These are phyloP conservation scores for Papilio demoleus DNA, from an alignment of 2,888 invertebrate species.

Conservation along the genomic window DNA sequence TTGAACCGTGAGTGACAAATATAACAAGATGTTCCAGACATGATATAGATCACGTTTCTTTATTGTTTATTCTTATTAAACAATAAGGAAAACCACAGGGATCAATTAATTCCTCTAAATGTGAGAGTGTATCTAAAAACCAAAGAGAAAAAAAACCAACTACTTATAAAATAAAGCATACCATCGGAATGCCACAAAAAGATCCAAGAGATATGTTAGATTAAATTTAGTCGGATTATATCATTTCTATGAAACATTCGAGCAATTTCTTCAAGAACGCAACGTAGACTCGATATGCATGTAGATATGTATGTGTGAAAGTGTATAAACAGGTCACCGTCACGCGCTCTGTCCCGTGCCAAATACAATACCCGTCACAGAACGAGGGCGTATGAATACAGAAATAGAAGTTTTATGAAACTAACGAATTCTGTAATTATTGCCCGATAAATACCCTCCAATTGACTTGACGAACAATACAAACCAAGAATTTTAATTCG, in stretches of 20 bases:
- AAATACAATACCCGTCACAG: constrained; percentile 59
- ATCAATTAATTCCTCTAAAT: background rate
- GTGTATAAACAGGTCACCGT: constrained; percentile 47
- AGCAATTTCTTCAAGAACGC: constrained; percentile 28
- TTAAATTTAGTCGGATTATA: too few relatives aligned
- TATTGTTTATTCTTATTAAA: background rate
- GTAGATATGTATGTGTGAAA: constrained; percentile 28
- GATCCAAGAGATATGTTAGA: too few relatives aligned
- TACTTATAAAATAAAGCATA: too few relatives aligned
- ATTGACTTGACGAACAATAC: background rate
- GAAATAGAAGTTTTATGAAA: constrained; percentile 51
- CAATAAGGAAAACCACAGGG: background rate
- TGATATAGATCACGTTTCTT: background rate
- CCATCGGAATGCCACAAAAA: too few relatives aligned
- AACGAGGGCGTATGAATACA: constrained; percentile 50
- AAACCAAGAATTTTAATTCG: constrained; percentile 2
- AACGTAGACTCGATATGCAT: too few relatives aligned
- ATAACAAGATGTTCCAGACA: background rate
- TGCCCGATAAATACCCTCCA: constrained; percentile 37
- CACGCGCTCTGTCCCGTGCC: constrained; percentile 60
- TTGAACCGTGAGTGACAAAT: constrained; percentile 45
- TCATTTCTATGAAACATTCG: too few relatives aligned
- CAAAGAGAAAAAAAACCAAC: too few relatives aligned
- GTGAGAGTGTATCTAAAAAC: too few relatives aligned
- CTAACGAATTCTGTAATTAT: constrained; percentile 45